A percentile compares a stretch with the other conserved stretches of the same genome.
These are phyloP conservation scores for Microtus obscurus DNA, from an alignment of 2,797 vertebrate genomes.

Conservation along the genomic window DNA sequence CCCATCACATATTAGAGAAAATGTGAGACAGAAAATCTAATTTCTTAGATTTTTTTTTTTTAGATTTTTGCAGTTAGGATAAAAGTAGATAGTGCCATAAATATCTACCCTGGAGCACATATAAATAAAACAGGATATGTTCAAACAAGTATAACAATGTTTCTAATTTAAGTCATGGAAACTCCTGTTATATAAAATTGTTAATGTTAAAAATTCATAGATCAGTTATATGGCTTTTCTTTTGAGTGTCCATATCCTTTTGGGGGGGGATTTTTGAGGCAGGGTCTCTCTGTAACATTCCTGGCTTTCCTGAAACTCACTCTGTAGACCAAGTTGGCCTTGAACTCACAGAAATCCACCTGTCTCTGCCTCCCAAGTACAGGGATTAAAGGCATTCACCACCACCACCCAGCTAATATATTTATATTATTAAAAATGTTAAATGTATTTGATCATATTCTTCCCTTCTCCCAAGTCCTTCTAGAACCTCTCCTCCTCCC, in stretches of 20 bases:
- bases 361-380: too few species aligned
- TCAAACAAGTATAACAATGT: neutral
- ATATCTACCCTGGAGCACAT: neutral
- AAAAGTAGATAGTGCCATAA: neutral
- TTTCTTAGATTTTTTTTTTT: neutral
- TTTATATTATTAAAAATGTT: neutral
- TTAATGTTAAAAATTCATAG: neutral
- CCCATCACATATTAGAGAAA: neutral
- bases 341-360: too few species aligned
- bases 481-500: neutral
- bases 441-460: neutral
- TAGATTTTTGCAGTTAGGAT: neutral
- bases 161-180: neutral
- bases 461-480: neutral
- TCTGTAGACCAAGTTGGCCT: too few species aligned
- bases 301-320: too few species aligned
- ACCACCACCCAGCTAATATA: neutral
- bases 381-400: too few species aligned
- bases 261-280: neutral
- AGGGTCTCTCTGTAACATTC: too few species aligned
- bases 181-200: neutral
- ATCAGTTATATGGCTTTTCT: neutral
- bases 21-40: neutral
- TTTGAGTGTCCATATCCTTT: neutral
- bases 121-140: neutral